A percentile compares a stretch with the other conserved stretches of the same genome.
These are phyloP conservation scores for Drosophila neotestacea DNA, from an alignment of 2,888 invertebrate species.

Conservation along the genomic window DNA sequence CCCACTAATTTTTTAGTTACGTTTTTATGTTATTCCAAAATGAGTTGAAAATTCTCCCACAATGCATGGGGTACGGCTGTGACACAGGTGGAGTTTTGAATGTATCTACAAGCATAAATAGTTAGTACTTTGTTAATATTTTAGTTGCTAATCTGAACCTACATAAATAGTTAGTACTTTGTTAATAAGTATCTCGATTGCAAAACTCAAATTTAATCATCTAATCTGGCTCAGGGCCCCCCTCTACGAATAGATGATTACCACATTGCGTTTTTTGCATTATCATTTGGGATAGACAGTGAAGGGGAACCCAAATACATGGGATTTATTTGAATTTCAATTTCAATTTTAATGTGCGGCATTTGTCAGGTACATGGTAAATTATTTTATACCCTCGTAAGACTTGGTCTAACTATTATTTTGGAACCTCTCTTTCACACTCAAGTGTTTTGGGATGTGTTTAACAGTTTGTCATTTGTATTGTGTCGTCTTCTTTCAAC, in stretches of 20 bases:
- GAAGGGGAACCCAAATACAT: background rate
- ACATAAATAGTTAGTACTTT: conserved; percentile 31
- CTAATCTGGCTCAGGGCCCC: conserved; percentile 61
- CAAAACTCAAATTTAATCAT: conserved; percentile 52
- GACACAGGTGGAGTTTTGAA: conserved; percentile 26
- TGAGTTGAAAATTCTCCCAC: conserved; percentile 64
- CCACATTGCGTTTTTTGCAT: conserved; percentile 58
- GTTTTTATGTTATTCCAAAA: conserved; percentile 42
- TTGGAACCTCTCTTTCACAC: conserved; percentile 5
- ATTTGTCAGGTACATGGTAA: conserved; percentile 35
- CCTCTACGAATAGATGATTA: conserved; percentile 27
- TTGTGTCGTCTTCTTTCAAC: conserved; percentile 23
- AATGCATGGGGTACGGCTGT: conserved; percentile 54
- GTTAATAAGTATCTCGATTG: conserved; percentile 31
- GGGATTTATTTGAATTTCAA: conserved; percentile 17
- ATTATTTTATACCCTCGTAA: conserved; percentile 56
- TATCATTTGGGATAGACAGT: conserved; percentile 48
- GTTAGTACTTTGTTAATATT: conserved; percentile 43
- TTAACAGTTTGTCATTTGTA: conserved; percentile 26
- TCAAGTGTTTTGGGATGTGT: background rate
- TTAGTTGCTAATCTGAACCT: conserved; percentile 13
- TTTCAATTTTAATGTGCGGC: conserved; percentile 7
- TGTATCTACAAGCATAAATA: background rate
- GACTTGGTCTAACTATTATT: conserved; percentile 27
- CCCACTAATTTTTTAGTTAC: conserved; percentile 13